Evolutionary conservation across 2,888 invertebrate genomes (phyloP), one percentile per base, ranked within the genome.

Genomic region (Noctua janthina): DNA sequence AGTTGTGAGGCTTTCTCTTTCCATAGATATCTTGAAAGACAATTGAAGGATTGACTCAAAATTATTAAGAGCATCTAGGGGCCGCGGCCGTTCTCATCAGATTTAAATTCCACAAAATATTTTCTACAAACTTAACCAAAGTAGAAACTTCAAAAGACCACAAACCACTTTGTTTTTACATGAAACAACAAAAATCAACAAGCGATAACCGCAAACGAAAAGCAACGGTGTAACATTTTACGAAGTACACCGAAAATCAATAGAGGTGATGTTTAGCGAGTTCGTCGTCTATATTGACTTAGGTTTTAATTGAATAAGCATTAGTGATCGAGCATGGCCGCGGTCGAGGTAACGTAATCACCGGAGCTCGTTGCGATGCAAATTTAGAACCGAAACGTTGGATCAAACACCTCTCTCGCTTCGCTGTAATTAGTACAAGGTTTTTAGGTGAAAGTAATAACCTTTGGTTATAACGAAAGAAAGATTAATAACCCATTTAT

Each of bases 331-430:
- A 85, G 87, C 23, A 73, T 82, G 83, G 76, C 83, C 83, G 88
- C 76, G 90, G 90, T 82, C 85, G 87, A 86, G 78, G 91, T 92
- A 93, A 93, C 90, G 85, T 91, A 92, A 94, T 94, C 92, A 93
- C 86, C 87, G 89, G 72, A 82, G 85, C 91, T 94, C 93, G 92
- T 95, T 94, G 94, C 92, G 91, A 94, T 95, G 95, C 93, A 93
- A 95, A 95, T 95, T 89, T 72, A 64, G 68, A 88, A 89, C 87
- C 81, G 80, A 85, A 84, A 76, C 71, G 77, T 49, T 78, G 72
- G 78, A 85, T 88, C 82, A 83, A 84, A 89, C 86, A 83, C 76
- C 76, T 83, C 73, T 81, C 43, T 20, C 69, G 71, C 59, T 71
- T 51, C 69, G 46, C 46, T 74, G 43, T 90, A 83, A 89, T 90